Evolutionary conservation across 2,888 invertebrate species (phyloP), one percentile per base, ranked within the genome.

Genomic region (Euspilapteryx auroguttella): DNA sequence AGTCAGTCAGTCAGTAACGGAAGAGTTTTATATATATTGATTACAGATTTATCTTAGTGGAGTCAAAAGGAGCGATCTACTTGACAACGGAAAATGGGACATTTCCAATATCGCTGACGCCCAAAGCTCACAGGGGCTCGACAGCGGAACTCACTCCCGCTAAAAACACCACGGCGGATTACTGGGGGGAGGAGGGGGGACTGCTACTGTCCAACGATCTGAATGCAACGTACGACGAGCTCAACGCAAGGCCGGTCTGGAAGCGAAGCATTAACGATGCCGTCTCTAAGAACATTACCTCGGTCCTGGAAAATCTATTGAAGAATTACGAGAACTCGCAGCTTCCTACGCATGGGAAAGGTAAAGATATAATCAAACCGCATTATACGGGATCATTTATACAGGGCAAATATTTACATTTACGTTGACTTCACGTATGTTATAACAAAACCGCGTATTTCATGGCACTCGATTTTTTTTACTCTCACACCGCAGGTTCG

Each of bases 251-350:
- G 12, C 50, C 47, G 27, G 33, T 49, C 21, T 56, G 57, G 49
- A 66, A 56, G 53, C 45, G 46, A 46, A 56, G 80, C 31, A 75
- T 82, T 14, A 85, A 83, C 39, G 87, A 87, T 41, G 81, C 84
- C 17, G 81, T 92, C 9, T 90, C 89, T 30, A 86, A 83, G 45
- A 93, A 93, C 51, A 93, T 93, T 37, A 89, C 91, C 1, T 80
- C 85, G 49, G 85, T 93, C 3, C 65, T 94, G 39, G 93, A 93
- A 50, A 91, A 91, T 53, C 78, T 94, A 21, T 76, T 94, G 41
- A 89, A 92, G 65, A 88, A 92, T 58, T 94, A 94, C 53, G 93
- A 94, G 56, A 90, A 89, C 52, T 91, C 89, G 13, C 91, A 92
- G 49, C 66, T 92, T 36, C 93, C 94, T 4, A 89, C 89, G n/a